phyloP scores from a whole-genome alignment of 2,113 vertebrate genomes.

The Cisticola juncidis region DNA sequence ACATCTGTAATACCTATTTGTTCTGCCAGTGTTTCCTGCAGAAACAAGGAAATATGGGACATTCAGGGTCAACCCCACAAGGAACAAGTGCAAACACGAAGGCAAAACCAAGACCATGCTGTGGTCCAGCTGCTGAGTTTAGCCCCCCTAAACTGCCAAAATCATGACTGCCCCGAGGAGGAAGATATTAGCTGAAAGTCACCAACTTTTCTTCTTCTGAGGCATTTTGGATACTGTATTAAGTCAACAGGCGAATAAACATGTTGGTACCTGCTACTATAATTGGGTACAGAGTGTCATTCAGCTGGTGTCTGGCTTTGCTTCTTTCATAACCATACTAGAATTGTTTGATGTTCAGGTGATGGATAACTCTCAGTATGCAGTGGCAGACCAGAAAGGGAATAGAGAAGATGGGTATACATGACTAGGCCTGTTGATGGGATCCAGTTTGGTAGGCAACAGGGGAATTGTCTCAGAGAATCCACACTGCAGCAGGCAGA shows the following conservation, averaged over 20 bases:
- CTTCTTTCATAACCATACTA: not conserved
- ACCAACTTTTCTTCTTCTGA: not conserved
- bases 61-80: not conserved
- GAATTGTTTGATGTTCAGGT: fast-evolving
- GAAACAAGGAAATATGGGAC: not conserved
- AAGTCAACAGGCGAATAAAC: not conserved
- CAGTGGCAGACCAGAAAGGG: not conserved
- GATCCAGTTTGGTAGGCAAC: not conserved
- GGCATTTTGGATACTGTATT: not conserved
- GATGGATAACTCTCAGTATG: not conserved
- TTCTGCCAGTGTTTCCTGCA: not conserved
- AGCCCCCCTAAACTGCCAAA: not conserved
- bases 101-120: not conserved
- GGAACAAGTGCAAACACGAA: not conserved
- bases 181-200: not conserved
- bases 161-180: not conserved
- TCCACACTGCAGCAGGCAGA: not conserved
- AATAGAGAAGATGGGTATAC: not conserved
- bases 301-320: not conserved
- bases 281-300: fast-evolving
- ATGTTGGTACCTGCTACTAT: not conserved
- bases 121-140: fast-evolving
- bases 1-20: not conserved
- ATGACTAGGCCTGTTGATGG: fast-evolving
- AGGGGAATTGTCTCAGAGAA: fast-evolving